phyloP scores from a whole-genome alignment of 2,888 invertebrate genomes.

The Sphaerophoria rueppellii region DNA sequence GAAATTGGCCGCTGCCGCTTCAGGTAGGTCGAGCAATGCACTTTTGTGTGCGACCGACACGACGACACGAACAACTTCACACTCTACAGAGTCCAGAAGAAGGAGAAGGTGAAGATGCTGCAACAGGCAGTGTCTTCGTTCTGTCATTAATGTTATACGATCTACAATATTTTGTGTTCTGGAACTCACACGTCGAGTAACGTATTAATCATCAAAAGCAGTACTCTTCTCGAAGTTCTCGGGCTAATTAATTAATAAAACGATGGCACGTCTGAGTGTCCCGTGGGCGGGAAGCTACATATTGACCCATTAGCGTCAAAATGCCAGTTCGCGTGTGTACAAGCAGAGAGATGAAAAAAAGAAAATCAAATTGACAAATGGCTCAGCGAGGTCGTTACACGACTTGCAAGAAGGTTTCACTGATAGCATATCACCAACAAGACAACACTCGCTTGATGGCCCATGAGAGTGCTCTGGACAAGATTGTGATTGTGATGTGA shows the following conservation, averaged over 20 bases:
- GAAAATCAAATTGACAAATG: constrained; percentile 55
- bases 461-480: constrained; percentile 28
- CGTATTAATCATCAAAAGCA: constrained; percentile 66
- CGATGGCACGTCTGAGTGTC: constrained; percentile 54
- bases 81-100: not conserved
- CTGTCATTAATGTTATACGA: constrained; percentile 39
- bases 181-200: constrained; percentile 72
- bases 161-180: constrained; percentile 39
- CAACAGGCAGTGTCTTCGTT: constrained; percentile 3
- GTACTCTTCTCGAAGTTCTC: constrained; percentile 20
- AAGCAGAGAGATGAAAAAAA: constrained; percentile 12
- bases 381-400: constrained; percentile 64
- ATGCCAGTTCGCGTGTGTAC: constrained; percentile 48
- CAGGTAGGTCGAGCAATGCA: constrained; percentile 58
- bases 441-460: constrained; percentile 24
- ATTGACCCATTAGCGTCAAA: constrained; percentile 68
- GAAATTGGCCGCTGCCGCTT: constrained; percentile 16
- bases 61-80: not conserved
- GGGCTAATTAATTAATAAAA: constrained; percentile 70
- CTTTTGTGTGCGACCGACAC: not conserved
- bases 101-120: constrained; percentile 13
- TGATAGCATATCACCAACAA: constrained; percentile 54
- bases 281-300: constrained; percentile 68
- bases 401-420: constrained; percentile 43
- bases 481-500: constrained; percentile 49